Conservation (phyloP, 2,797 vertebrate species). For the Gambusia yucatana region DNA sequence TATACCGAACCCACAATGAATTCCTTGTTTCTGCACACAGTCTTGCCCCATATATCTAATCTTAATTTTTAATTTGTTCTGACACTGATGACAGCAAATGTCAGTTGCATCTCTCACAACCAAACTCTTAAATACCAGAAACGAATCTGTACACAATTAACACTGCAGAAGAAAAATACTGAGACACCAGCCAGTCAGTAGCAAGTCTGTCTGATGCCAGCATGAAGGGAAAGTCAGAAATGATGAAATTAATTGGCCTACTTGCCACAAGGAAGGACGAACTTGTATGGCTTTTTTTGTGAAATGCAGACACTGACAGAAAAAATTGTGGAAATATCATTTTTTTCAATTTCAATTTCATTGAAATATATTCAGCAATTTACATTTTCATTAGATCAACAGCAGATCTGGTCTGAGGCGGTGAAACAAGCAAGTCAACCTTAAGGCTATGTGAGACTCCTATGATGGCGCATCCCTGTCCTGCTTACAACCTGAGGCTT, state of each 20-base stretch:
- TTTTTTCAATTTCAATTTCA: background rate
- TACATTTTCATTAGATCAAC: background rate
- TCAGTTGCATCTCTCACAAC: background rate
- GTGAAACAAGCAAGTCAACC: background rate
- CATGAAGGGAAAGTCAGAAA: background rate
- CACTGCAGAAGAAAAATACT: background rate
- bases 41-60: background rate
- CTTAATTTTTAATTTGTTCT: background rate
- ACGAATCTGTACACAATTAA: background rate
- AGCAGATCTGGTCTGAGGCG: background rate
- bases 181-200: background rate
- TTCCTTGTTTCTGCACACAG: background rate
- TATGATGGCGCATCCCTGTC: background rate
- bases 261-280: background rate
- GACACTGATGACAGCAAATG: background rate
- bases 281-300: background rate
- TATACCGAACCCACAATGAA: too few species aligned
- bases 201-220: background rate
- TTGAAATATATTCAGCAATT: background rate
- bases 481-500: background rate
- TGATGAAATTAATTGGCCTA: background rate
- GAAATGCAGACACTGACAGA: background rate
- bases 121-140: background rate
- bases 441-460: background rate
- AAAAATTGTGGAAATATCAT: background rate